Evolutionary conservation across 2,888 invertebrate species (phyloP).

Genomic region (Lumbricus terrestris): DNA sequence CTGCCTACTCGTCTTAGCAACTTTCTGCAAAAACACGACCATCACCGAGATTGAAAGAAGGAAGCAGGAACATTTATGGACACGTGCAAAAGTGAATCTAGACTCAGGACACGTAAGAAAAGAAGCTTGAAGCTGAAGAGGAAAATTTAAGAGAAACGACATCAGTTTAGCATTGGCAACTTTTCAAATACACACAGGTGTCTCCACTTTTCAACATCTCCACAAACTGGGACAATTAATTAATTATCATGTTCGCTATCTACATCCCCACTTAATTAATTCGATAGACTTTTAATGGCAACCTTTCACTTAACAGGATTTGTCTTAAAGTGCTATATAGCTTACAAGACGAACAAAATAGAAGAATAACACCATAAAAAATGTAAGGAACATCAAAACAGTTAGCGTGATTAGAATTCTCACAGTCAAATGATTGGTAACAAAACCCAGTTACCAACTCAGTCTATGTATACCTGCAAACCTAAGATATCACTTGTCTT

Average conservation of each 20-base stretch:
- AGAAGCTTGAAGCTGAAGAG: neutral
- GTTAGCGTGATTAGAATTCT: neutral
- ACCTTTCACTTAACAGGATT: neutral
- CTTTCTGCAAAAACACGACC: conserved; percentile 10
- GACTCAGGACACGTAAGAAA: neutral
- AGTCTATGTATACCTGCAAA: too few species aligned
- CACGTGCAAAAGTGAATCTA: neutral
- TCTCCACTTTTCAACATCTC: neutral
- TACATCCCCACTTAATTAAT: neutral
- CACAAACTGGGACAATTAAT: neutral
- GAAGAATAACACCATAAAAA: neutral
- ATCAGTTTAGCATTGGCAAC: neutral
- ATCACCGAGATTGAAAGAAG: conserved; percentile 30
- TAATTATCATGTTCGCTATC: neutral
- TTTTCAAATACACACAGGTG: neutral
- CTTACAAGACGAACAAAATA: neutral
- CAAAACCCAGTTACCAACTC: neutral
- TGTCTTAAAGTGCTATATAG: neutral
- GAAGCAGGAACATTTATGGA: neutral
- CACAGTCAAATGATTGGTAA: neutral
- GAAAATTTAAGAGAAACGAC: neutral
- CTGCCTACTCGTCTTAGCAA: conserved; percentile 47
- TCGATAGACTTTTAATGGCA: neutral
- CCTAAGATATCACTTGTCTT: neutral
- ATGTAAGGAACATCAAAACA: neutral